A percentile compares a stretch with the other conserved stretches of the same genome.
These are phyloP conservation scores for Molossus molossus DNA, from an alignment of 2,797 vertebrate species.

Conservation along the genomic window DNA sequence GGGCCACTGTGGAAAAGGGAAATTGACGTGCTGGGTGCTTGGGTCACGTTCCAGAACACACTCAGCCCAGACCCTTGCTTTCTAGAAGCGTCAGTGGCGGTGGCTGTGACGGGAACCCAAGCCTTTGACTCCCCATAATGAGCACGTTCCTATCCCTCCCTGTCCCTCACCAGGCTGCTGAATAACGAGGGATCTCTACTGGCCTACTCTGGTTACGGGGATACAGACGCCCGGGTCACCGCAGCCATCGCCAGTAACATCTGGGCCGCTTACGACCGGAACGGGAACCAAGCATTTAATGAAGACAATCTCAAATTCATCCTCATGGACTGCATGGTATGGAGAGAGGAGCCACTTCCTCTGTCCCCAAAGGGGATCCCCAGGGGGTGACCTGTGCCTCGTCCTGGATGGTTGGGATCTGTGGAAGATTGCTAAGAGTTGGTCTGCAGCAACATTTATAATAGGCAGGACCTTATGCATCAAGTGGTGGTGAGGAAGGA, in stretches of 20 bases:
- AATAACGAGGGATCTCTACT: constrained; percentile 98
- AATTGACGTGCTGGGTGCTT: background rate
- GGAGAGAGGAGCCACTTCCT: constrained; percentile 67
- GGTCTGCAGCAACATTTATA: background rate
- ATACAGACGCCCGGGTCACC: constrained; percentile 97
- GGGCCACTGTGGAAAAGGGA: background rate
- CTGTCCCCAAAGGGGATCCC: background rate
- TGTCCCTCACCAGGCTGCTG: constrained; percentile 87
- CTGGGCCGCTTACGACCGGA: constrained; percentile 99
- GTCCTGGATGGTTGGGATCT: constrained; percentile 41
- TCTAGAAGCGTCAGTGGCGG: background rate
- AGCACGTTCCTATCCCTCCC: background rate
- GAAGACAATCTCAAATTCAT: constrained; percentile 99
- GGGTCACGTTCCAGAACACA: background rate
- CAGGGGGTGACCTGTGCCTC: background rate
- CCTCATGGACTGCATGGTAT: constrained; percentile 99
- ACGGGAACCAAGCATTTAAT: constrained; percentile 98
- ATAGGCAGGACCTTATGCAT: constrained; percentile 4
- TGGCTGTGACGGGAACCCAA: background rate
- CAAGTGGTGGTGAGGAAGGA: constrained; percentile 35
- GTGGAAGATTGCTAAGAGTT: constrained; percentile 13
- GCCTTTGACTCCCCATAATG: background rate
- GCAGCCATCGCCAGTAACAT: constrained; percentile 99
- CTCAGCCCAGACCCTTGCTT: constrained; percentile 1
- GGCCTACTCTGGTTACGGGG: constrained; percentile 98